Conservation (phyloP, 2,888 invertebrate genomes). For the Coenonympha glycerion region DNA sequence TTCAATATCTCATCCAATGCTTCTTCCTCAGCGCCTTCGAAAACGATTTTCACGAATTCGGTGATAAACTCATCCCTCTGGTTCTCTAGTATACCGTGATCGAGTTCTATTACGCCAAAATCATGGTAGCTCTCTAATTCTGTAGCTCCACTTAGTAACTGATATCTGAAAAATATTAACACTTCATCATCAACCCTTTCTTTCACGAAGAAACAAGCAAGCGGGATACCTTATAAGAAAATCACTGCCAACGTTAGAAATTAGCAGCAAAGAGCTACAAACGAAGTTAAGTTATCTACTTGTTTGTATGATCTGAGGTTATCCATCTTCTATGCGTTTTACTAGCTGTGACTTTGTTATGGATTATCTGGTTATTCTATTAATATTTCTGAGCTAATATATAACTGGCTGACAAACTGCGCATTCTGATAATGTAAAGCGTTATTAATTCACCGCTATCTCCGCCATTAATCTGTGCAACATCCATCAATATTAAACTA, state of each 20-base stretch:
- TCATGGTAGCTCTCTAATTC: slow-evolving; percentile 87
- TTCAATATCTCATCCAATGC: slow-evolving; percentile 79
- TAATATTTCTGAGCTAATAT: neutral
- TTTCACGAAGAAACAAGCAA: too few relatives aligned
- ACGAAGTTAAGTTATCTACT: too few relatives aligned
- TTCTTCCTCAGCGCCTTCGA: slow-evolving; percentile 83
- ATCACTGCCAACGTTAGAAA: too few relatives aligned
- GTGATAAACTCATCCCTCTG: slow-evolving; percentile 85
- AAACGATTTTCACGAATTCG: slow-evolving; percentile 85
- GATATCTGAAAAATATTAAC: slow-evolving; percentile 76
- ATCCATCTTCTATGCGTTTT: too few relatives aligned
- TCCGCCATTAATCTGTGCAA: neutral
- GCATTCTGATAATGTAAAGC: neutral
- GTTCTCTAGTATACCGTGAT: slow-evolving; percentile 83
- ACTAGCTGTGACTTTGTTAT: too few relatives aligned
- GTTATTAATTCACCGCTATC: neutral
- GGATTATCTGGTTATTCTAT: neutral
- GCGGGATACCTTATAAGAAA: too few relatives aligned
- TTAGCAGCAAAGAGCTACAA: too few relatives aligned
- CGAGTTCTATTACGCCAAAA: slow-evolving; percentile 81
- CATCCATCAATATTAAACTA: neutral
- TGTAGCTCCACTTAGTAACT: slow-evolving; percentile 89
- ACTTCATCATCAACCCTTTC: too few relatives aligned
- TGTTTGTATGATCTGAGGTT: too few relatives aligned
- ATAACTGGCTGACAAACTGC: neutral